A percentile compares a stretch with the other conserved stretches of the same genome.
Evolutionary conservation across 2,797 vertebrate genomes (phyloP).

Genomic region (Mormyrops attenuatus): DNA sequence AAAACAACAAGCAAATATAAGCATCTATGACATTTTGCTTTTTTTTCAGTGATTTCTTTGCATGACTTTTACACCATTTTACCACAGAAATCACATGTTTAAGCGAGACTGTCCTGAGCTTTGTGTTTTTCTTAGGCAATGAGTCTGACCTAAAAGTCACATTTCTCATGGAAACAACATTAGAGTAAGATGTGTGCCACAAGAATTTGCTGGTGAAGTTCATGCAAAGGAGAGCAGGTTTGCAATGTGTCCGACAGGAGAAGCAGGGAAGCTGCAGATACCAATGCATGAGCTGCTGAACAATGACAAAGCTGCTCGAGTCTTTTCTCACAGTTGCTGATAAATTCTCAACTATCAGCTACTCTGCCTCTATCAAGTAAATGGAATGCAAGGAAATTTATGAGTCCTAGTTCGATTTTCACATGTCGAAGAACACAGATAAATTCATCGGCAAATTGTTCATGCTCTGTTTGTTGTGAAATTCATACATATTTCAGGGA

Average conservation of each 20-base stretch:
- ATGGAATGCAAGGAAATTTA: background rate
- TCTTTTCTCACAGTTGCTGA: background rate
- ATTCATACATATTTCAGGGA: background rate
- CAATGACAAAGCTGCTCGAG: background rate
- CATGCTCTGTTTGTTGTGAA: background rate
- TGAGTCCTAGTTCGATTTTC: background rate
- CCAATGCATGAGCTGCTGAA: background rate
- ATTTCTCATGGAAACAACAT: background rate
- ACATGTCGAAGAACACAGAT: background rate
- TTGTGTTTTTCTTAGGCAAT: background rate
- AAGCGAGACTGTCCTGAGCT: background rate
- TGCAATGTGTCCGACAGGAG: background rate
- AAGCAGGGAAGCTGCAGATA: background rate
- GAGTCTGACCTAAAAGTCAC: background rate
- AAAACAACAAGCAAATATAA: background rate
- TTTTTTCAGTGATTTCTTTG: background rate
- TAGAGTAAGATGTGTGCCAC: background rate
- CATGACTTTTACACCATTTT: background rate
- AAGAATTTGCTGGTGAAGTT: background rate
- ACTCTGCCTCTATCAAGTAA: background rate
- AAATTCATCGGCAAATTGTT: background rate
- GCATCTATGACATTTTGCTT: background rate
- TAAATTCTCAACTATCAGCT: background rate
- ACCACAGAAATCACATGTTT: background rate
- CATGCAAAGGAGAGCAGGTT: background rate